Base-by-base conservation (phyloP, 2,113 vertebrate genomes). In the Polypterus bichir region DNA sequence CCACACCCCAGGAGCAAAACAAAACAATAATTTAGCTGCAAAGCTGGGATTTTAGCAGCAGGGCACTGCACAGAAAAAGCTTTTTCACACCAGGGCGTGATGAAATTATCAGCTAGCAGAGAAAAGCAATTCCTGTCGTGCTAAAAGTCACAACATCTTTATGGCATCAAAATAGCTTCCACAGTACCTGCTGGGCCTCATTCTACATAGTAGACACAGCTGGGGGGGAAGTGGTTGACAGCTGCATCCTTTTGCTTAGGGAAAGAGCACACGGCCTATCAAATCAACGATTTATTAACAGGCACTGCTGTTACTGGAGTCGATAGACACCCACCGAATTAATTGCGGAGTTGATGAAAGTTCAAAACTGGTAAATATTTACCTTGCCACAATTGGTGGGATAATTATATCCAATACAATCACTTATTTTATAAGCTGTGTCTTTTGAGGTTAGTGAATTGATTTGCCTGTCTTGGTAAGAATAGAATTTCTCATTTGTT, bases 221-320 rank as follows among this genome's bases (percentile, higher is more conserved):
- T n/a, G 61, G n/a, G n/a, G 61, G 53, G 49, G 57, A 64, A 59
- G 71, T 57, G 68, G 48, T n/a, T 55, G 27, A 61, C 73, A 73
- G 75, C 73, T 69, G 70, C 68, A 66, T 63, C 55, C 53, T 2
- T 68, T 71, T 64, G 67, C 47, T 3, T 64, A 65, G 54, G 49
- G 51, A 6, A 47, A 62, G 10, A 4, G 51, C 51, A 46, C 61
- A 53, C 51, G 9, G 44, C 4, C 61, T 46, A 62, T 62, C 52
- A 62, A 55, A 62, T 5, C 7, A 5, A 5, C 52, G 6, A 2
- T 52, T 61, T 54, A 54, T 27, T 27, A 27, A 27, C 27, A 27
- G 27, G 27, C 11, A 48, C 48, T n/a, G 44, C 6, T 4, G 10
- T 56, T 56, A 46, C 6, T 4, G 6, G n/a, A 47, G 47, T 47